Evolutionary conservation across 2,113 vertebrate species (phyloP).

Genomic region (Zapornia atra): DNA sequence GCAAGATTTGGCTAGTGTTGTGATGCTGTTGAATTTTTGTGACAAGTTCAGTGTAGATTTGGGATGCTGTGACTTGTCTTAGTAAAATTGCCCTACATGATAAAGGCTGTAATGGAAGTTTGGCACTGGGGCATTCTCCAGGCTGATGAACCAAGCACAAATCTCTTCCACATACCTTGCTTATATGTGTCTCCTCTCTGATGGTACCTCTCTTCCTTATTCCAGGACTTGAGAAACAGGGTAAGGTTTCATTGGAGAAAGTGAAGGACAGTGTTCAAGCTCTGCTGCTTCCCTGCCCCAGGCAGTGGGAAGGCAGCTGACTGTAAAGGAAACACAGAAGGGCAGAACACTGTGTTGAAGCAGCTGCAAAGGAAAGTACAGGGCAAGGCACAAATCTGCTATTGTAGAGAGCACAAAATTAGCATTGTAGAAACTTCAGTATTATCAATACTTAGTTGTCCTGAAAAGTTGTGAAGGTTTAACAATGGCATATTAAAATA

Average conservation of each 20-base stretch:
- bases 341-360: background rate
- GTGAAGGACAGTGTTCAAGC: background rate
- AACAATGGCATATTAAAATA: background rate
- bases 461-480: background rate
- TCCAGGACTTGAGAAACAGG: background rate
- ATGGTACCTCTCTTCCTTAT: background rate
- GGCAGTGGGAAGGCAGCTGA: background rate
- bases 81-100: background rate
- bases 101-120: background rate
- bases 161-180: background rate
- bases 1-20: background rate
- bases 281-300: background rate
- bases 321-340: background rate
- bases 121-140: background rate
- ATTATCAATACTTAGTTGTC: background rate
- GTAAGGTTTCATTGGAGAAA: background rate
- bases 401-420: background rate
- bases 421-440: background rate
- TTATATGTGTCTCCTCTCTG: background rate
- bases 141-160: background rate
- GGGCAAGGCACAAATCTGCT: background rate
- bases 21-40: background rate
- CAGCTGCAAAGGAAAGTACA: background rate
- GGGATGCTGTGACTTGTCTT: background rate
- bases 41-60: background rate